phyloP scores from a whole-genome alignment of 2,797 vertebrate species.

The Otolemur crassicaudatus region DNA sequence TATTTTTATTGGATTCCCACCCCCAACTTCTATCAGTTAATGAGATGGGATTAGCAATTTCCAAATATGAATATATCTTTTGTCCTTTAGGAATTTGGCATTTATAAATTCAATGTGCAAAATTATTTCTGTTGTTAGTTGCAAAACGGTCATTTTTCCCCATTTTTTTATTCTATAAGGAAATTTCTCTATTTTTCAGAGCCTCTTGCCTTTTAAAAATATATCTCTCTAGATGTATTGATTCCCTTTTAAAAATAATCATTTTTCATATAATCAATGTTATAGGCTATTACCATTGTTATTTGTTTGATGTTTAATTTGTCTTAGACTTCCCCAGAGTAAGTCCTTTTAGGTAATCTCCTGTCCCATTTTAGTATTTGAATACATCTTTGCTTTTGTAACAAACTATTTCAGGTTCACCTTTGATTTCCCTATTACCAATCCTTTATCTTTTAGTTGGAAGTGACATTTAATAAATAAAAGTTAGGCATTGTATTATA shows the following conservation, averaged over 20 bases:
- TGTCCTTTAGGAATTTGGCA: not conserved
- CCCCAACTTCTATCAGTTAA: not conserved
- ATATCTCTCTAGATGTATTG: not conserved
- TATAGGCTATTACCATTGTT: not conserved
- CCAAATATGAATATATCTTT: not conserved
- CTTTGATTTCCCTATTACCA: not conserved
- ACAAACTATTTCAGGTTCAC: not conserved
- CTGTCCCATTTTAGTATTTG: not conserved
- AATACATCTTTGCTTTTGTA: not conserved
- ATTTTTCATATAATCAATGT: too few relatives aligned
- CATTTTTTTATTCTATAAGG: not conserved
- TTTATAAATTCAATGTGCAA: not conserved
- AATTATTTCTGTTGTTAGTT: not conserved
- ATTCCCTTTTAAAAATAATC: not conserved
- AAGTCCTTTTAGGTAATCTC: not conserved
- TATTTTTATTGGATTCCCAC: not conserved
- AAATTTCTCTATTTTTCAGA: not conserved
- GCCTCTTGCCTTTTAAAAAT: not conserved
- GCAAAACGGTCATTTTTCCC: not conserved
- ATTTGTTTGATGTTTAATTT: not conserved
- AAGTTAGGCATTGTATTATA: not conserved
- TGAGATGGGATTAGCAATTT: not conserved
- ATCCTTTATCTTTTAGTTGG: not conserved
- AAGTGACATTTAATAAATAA: constrained; percentile 13
- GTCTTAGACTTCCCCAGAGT: not conserved